Base-by-base conservation (phyloP, 1,140 invertebrate species). In the Drosophila mojavensis region DNA sequence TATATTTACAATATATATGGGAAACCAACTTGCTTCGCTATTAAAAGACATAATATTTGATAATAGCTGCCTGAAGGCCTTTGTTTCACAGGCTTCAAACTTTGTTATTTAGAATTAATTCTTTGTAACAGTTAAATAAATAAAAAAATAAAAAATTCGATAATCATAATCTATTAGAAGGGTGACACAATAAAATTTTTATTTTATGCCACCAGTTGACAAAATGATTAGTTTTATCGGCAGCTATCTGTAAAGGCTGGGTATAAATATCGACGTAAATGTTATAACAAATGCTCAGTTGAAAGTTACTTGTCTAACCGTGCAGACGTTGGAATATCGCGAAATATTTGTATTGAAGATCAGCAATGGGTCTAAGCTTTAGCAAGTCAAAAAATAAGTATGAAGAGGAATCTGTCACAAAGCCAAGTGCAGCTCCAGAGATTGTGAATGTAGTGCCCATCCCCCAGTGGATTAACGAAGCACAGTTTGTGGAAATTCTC, bases 381-480 rank as follows among this genome's bases (percentile, higher is more conserved):
- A 71, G 73, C 11, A 79, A 79, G 45, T 36, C 51, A 13, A 76
- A 65, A 47, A 45, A 64, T 2, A 79, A 61, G 33, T 73, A 77
- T 28, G 50, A 62, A 20, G 65, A 73, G 47, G 55, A 69, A 50
- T 15, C 43, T n/a, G 43, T 20, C 10, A 62, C 47, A 0, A 17
- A 3, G n/a, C n/a, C 15, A 17, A 2, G 1, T 47, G 3, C 45
- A 6, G 5, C 33, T 4, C 15, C 58, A 6, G 45, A n/a, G n/a
- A 5, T 26, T 13, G 7, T 47, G 28, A 56, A 58, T 36, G 50
- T n/a, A n/a, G 10, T 30, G 39, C 9, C 55, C 17, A 50, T 67
- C 54, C 91, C 91, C 60, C 10, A 74, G 45, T 94, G 93, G 93
- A 62, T 94, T 61, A 92, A 92, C 68, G 54, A 77, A 48, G 69